These are phyloP conservation scores for Amphiura filiformis DNA, from an alignment of 35 echinoderm and acorn worm species.

Conservation along the genomic window DNA sequence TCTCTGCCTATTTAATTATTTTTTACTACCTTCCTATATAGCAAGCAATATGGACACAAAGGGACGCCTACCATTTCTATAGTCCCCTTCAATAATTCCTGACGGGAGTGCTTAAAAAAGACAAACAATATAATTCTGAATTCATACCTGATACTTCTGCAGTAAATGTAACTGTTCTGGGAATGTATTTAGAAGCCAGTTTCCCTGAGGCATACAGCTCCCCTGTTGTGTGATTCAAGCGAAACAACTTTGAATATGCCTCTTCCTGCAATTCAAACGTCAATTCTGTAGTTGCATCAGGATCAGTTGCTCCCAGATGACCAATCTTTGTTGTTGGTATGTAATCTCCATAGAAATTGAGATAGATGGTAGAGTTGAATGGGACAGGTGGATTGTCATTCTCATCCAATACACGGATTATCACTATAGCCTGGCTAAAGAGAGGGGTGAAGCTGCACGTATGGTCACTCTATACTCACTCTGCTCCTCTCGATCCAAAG, in stretches of 20 bases:
- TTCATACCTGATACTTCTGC: background rate
- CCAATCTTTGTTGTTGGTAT: background rate
- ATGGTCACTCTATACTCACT: background rate
- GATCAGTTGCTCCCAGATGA: background rate
- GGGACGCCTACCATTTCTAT: too few species aligned
- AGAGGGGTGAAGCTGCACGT: conserved; percentile 8
- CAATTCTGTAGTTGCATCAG: background rate
- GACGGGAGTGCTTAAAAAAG: too few species aligned
- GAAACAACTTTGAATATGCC: background rate
- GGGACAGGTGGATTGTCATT: conserved; percentile 33
- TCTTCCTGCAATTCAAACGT: background rate
- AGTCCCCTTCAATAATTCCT: too few species aligned
- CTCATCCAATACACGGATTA: conserved; percentile 4
- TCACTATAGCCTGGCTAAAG: conserved; percentile 11
- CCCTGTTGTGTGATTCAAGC: background rate
- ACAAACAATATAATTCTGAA: too few species aligned
- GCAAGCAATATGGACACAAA: too few species aligned
- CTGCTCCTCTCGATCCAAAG: conserved; percentile 26
- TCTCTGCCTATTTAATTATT: too few species aligned
- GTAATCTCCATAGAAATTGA: conserved; percentile 23
- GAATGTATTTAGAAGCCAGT: background rate
- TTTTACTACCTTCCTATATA: too few species aligned
- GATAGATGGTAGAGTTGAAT: background rate
- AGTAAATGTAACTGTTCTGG: background rate
- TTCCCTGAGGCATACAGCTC: background rate